A percentile compares a stretch with the other conserved stretches of the same genome.
Evolutionary conservation across 1,140 invertebrate genomes (phyloP).

Genomic region (Heliconius hewitsoni): DNA sequence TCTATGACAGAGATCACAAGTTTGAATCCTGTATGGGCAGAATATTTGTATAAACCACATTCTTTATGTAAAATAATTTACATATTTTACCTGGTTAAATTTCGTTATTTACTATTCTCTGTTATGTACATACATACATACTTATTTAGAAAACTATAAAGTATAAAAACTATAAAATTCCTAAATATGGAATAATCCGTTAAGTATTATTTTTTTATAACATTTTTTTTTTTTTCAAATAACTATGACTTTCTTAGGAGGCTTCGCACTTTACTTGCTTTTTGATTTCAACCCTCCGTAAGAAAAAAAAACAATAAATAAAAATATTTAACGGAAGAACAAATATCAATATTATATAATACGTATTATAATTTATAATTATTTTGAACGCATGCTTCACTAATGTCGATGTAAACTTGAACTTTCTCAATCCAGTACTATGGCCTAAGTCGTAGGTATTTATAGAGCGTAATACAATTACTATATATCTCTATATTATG

Average conservation of each 20-base stretch:
- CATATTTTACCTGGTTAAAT: not conserved
- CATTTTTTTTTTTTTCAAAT: too few relatives aligned
- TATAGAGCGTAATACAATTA: slow-evolving; percentile 24
- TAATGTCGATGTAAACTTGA: slow-evolving; percentile 19
- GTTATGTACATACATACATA: too few relatives aligned
- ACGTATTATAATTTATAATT: slow-evolving; percentile 2
- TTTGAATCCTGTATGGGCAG: not conserved
- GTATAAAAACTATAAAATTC: too few relatives aligned
- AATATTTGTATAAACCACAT: slow-evolving; percentile 5
- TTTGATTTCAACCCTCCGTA: too few relatives aligned
- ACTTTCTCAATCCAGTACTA: slow-evolving; percentile 23
- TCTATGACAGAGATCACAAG: not conserved
- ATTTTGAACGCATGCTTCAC: slow-evolving; percentile 18
- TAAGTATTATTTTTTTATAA: too few relatives aligned
- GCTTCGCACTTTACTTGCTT: too few relatives aligned
- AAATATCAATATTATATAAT: not conserved
- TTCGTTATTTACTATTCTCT: not conserved
- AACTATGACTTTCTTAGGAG: too few relatives aligned
- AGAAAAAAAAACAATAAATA: too few relatives aligned
- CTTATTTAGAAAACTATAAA: too few relatives aligned
- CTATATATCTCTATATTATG: not conserved
- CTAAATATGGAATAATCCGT: too few relatives aligned
- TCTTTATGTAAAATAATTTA: not conserved
- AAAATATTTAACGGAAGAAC: too few relatives aligned
- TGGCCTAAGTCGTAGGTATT: slow-evolving; percentile 22